Evolutionary conservation across 2,888 invertebrate genomes (phyloP), one percentile per base, ranked within the genome.

Genomic region (Serrognathus titanus): DNA sequence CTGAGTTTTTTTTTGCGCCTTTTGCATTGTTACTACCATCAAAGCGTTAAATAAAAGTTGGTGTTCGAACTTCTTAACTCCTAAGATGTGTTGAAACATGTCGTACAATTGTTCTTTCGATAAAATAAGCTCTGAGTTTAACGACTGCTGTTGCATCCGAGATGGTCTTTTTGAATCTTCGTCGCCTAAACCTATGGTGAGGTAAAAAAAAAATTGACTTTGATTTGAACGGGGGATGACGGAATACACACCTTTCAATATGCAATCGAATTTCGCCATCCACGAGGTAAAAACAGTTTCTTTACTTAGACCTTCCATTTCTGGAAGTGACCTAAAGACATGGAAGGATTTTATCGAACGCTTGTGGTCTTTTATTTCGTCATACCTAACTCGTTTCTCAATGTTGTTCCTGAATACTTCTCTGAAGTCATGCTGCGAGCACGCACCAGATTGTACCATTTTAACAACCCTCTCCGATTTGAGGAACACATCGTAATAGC

Each of bases 201-300:
- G 10, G 60, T 38, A 53, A 48, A 47, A 37, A 53, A 48, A 47
- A 37, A 40, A 8, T 40, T 40, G 9, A 40, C 5, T 40, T 43
- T 16, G 10, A 16, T 43, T 13, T 3, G 43, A 16, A n/a, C 16
- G 11, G 43, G 11, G 43, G 20, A 16, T 16, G 13, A 43, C 20
- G 43, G 50, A 39, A 36, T 55, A 46, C 60, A 83, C 87, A 79
- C 93, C 94, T 80, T 94, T 94, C 78, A 97, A 89, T 74, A 99
- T 98, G 78, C 97, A 95, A 81, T 99, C 99, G 79, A 97, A 98
- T 79, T 97, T 99, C 55, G 97, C 95, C 87, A 99, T 90, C 99
- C 99, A 99, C 45, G 97, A 97, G 63, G 96, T 96, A 65, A 98
- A 83, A 41, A 99, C 98, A 45, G 97, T 98, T 80, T 98, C 98